Base-by-base conservation (phyloP, 2,888 invertebrate species). In the Bugulina stolonifera region DNA sequence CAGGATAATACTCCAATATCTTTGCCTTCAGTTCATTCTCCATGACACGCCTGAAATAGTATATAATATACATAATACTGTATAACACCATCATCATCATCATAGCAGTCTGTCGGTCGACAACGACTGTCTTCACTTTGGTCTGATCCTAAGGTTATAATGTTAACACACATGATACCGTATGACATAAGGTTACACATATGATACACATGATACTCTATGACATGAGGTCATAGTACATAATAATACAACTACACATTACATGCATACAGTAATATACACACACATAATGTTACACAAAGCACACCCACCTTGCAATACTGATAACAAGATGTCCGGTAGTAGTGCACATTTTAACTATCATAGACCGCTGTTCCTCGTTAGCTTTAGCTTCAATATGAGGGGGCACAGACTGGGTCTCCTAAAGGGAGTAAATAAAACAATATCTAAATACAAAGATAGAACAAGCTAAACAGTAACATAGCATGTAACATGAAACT, bases 1-100 rank as follows among this genome's bases (percentile, higher is more conserved):
- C 64, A 27, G 64, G 64, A n/a, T 64, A 64, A n/a, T 29, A 64
- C 34, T 64, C 64, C 64, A 64, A 10, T 22, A 64, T 64, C 34
- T 64, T 64, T 5, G 22, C 64, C 32, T 32, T 64, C 34, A 22
- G 10, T 32, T 64, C 29, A 14, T 32, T 64, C 27, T 64, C 64
- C 10, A 64, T 64, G 18, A 64, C 64, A 32, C 64, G 64, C 64
- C 64, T 64, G 32, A 57, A 57, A 5, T 52, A 52, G 22, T 52
- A 52, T 52, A 52, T 52, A 52, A 52, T 22, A 52, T 52, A 52
- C 52, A 14, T 10, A 10, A 22, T 52, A 52, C 10, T 52, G 22
- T 52, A 52, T 14, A 52, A 52, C 52, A 52, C 22, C 10, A 10
- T 52, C 52, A 14, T 52, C 22, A 22, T 52, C 22, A 52, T 10